A percentile compares a stretch with the other conserved stretches of the same genome.
Evolutionary conservation across 1,140 invertebrate genomes (phyloP).

Genomic region (Sycophila sp.): DNA sequence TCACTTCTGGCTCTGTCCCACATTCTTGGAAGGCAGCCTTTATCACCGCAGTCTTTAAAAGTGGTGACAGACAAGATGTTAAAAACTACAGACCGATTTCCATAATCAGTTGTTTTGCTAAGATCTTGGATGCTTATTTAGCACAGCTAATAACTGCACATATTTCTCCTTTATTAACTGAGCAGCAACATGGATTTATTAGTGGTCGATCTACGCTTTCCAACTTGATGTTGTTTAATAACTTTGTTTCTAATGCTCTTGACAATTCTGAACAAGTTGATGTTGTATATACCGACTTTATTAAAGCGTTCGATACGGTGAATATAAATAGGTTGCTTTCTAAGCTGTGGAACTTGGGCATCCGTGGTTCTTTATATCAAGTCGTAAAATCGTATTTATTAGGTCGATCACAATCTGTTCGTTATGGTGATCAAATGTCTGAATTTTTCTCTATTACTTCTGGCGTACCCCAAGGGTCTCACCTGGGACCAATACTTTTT

Average conservation of each 20-base stretch:
- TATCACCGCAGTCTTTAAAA: conserved; percentile 44
- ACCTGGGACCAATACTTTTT: not conserved
- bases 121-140: too few relatives aligned
- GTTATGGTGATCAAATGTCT: too few relatives aligned
- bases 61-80: conserved; percentile 35
- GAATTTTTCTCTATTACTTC: too few relatives aligned
- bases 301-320: conserved; percentile 55
- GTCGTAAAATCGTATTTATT: not conserved
- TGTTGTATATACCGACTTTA: conserved; percentile 51
- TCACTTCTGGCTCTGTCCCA: conserved; percentile 20
- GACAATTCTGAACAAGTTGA: too few relatives aligned
- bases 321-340: too few relatives aligned
- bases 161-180: not conserved
- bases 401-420: not conserved
- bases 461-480: not conserved
- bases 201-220: too few relatives aligned
- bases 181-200: too few relatives aligned
- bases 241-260: too few relatives aligned
- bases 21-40: too few relatives aligned
- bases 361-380: not conserved
- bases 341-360: not conserved
- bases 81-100: too few relatives aligned
- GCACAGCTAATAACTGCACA: conserved; percentile 4
- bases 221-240: too few relatives aligned
- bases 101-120: too few relatives aligned